These are phyloP conservation scores for Coregonus suidteri DNA, from an alignment of 2,797 vertebrate species.

Conservation along the genomic window DNA sequence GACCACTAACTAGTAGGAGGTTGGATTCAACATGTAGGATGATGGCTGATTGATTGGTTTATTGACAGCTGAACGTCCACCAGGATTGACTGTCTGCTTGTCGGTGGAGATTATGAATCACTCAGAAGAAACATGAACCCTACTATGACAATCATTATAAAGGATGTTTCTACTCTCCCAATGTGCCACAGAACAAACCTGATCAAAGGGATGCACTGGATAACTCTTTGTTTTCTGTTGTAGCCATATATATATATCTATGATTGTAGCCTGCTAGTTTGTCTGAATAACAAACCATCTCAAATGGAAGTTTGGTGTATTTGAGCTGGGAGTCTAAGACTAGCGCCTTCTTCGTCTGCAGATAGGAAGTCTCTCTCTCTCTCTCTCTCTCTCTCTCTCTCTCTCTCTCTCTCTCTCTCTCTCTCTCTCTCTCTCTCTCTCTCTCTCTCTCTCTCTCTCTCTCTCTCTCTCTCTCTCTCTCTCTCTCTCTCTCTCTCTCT, in stretches of 20 bases:
- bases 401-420: not conserved
- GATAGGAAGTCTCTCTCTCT: not conserved
- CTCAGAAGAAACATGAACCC: constrained; percentile 22
- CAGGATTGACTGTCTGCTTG: constrained; percentile 8
- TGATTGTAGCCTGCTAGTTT: not conserved
- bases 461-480: constrained; percentile 48
- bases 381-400: not conserved
- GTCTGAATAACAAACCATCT: not conserved
- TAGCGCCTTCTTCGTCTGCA: constrained; percentile 25
- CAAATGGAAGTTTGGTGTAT: constrained; percentile 7
- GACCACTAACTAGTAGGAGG: constrained; percentile 31
- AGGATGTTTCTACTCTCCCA: constrained; percentile 11
- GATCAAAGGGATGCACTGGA: constrained; percentile 60
- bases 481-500: constrained; percentile 48
- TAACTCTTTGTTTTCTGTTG: constrained; percentile 20
- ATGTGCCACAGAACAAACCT: constrained; percentile 37
- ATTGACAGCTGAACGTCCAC: constrained; percentile 24
- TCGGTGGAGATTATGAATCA: constrained; percentile 8
- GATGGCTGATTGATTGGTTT: constrained; percentile 31
- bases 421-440: constrained; percentile 31
- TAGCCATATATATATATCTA: not conserved
- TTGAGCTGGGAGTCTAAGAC: constrained; percentile 25
- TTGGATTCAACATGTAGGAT: constrained; percentile 11
- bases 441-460: constrained; percentile 48
- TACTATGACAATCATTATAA: constrained; percentile 28